A percentile compares a stretch with the other conserved stretches of the same genome.
These are phyloP conservation scores for Gnathonemus longibarbis DNA, from an alignment of 2,113 vertebrate genomes.

Conservation along the genomic window DNA sequence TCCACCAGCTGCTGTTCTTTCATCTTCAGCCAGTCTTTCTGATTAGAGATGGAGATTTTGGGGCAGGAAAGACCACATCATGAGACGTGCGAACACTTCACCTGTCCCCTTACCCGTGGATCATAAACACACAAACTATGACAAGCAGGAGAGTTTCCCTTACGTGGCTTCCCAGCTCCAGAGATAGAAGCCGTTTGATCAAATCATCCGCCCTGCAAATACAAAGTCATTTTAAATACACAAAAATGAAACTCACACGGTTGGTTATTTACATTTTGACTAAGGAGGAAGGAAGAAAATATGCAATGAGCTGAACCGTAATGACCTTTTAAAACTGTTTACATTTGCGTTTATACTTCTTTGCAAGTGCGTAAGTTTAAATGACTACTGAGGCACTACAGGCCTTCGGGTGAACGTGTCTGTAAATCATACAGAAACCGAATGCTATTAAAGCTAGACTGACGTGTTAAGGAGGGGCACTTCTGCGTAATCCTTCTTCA, in stretches of 20 bases:
- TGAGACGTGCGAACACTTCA: neutral
- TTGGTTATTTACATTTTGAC: neutral
- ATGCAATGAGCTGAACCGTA: neutral
- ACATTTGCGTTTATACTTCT: neutral
- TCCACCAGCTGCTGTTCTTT: constrained; percentile 75
- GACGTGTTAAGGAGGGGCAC: constrained; percentile 68
- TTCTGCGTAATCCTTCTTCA: constrained; percentile 71
- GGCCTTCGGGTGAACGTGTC: neutral
- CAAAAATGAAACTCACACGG: neutral
- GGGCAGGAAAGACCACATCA: neutral
- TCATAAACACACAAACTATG: neutral
- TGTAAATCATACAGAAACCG: neutral
- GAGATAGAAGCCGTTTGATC: constrained; percentile 75
- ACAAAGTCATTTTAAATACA: constrained; percentile 1
- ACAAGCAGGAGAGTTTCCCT: constrained; percentile 36
- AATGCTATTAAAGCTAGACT: neutral
- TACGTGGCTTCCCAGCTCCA: constrained; percentile 86
- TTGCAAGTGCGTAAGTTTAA: neutral
- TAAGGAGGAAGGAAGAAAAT: neutral
- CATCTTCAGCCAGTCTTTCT: constrained; percentile 79
- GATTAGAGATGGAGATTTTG: constrained; percentile 5
- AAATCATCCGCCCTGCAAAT: constrained; percentile 73
- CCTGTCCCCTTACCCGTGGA: neutral
- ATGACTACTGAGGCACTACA: neutral
- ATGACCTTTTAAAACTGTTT: neutral